A percentile compares a stretch with the other conserved stretches of the same genome.
Conservation (phyloP, 2,113 vertebrate species). For the Calcarius ornatus region DNA sequence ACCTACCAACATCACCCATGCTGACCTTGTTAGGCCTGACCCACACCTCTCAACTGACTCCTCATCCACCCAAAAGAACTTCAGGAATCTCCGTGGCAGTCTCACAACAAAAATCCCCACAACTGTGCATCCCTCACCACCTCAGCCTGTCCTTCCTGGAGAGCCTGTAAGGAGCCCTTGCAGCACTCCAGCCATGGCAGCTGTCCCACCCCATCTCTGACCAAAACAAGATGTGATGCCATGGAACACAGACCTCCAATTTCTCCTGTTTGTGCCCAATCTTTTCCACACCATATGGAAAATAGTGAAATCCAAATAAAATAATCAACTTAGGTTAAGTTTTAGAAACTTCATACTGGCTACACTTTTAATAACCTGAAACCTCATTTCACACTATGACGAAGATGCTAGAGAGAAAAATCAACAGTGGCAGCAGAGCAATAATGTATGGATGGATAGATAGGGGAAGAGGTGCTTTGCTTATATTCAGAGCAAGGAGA, state of each 20-base stretch:
- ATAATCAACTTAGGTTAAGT: neutral
- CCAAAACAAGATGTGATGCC: accelerated
- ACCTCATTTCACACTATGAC: neutral
- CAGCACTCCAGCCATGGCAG: neutral
- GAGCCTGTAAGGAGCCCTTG: neutral
- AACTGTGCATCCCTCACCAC: neutral
- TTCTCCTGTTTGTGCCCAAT: neutral
- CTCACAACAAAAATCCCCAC: neutral
- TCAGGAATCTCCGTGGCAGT: accelerated
- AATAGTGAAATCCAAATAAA: neutral
- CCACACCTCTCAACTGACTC: neutral
- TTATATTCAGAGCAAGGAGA: neutral
- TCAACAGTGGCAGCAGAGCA: neutral
- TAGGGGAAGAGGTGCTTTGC: neutral
- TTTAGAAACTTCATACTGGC: neutral
- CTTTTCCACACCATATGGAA: neutral
- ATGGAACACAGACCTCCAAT: accelerated
- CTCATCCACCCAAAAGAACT: neutral
- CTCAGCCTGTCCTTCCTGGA: neutral
- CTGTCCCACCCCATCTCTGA: neutral
- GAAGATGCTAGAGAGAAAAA: neutral
- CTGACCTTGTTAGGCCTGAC: neutral
- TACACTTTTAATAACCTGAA: neutral
- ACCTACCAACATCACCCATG: accelerated
- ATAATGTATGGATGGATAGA: neutral